Base-by-base conservation (phyloP, 2,113 vertebrate species). In the Canis aureus region DNA sequence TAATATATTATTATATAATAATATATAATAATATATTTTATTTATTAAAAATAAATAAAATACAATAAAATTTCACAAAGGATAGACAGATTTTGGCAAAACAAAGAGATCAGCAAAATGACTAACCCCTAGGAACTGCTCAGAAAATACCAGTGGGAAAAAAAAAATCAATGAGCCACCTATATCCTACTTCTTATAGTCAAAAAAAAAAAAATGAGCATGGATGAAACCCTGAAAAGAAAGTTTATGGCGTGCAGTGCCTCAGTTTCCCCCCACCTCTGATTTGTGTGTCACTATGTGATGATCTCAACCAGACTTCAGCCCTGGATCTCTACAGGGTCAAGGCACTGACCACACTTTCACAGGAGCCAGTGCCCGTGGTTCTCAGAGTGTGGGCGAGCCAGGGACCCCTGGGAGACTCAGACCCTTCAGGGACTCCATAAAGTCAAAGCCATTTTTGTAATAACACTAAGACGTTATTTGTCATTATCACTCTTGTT, bases 321-420 rank as follows among this genome's bases (percentile, higher is more conserved):
- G 8, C 13, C 53, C 53, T 27, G 27, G 32, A 62, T 15, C 73
- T 69, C 53, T 3, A 1, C 8, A 13, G 87, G 29, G 64, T 3
- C 5, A 20, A 81, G 23, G 15, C 32, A 11, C 38, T 0, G 29
- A 6, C 3, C 22, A 23, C 32, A n/a, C 11, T n/a, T 12, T 23
- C 57, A 74, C n/a, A 27, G 23, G 32, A 11, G n/a, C 35, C 67
- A 49, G 1, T 2, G 6, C 25, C 0, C 0, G 0, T 5, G 38
- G 71, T 17, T 59, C 87, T 73, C 82, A 2, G 23, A 67, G 16
- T 8, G 16, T 9, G 89, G 23, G 15, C 27, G n/a, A 29, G 12
- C 43, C 62, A 19, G 78, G 55, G 43, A 71, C 27, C 60, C 76
- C 43, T 9, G 25, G 43, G 60, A 25, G 12, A 22, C 43, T 66